Evolutionary conservation across 1,140 invertebrate species (phyloP).

Genomic region (Camponotus floridanus): DNA sequence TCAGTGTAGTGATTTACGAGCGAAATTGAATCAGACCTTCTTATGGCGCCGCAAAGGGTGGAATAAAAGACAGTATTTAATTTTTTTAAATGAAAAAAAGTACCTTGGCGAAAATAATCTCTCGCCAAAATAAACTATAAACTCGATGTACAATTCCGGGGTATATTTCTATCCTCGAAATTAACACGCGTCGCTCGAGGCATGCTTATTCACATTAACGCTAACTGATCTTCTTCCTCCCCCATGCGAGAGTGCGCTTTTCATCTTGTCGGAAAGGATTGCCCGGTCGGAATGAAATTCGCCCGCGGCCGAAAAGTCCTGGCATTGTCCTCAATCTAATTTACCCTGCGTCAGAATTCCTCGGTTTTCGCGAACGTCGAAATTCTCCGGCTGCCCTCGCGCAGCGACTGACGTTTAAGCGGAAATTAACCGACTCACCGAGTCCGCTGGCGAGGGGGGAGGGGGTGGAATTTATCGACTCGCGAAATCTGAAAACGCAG

Average conservation of each 20-base stretch:
- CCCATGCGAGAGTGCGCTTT: constrained; percentile 14
- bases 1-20: neutral
- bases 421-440: constrained; percentile 12
- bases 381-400: constrained; percentile 39
- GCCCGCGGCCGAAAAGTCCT: constrained; percentile 55
- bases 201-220: constrained; percentile 19
- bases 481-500: neutral
- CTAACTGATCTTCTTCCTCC: constrained; percentile 9
- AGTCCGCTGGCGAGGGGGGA: neutral
- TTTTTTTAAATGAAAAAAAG: neutral
- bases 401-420: constrained; percentile 47
- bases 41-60: too few relatives aligned
- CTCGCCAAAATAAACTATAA: neutral
- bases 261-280: constrained; percentile 43
- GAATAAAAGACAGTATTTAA: neutral
- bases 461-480: constrained; percentile 31
- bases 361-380: constrained; percentile 56
- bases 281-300: constrained; percentile 42
- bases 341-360: constrained; percentile 53
- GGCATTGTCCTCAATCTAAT: constrained; percentile 59
- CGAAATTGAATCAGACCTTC: neutral
- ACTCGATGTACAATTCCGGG: neutral
- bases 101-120: neutral
- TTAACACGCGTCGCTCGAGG: constrained; percentile 28
- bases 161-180: neutral